A percentile compares a stretch with the other conserved stretches of the same genome.
Conservation (phyloP, 2,888 invertebrate species). For the Hypercompe scribonia region DNA sequence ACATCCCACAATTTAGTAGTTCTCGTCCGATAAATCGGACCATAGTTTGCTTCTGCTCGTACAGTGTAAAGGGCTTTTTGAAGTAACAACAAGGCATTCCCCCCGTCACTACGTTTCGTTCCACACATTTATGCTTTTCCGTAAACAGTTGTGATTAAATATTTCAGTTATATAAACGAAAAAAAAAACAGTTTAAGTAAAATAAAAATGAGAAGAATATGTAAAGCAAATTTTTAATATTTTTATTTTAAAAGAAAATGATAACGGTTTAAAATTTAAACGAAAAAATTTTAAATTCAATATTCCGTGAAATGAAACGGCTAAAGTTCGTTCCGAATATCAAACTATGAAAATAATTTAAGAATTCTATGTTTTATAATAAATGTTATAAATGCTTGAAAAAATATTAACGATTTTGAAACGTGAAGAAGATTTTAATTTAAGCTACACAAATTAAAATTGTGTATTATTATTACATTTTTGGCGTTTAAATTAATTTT, state of each 20-base stretch:
- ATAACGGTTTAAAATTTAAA: neutral
- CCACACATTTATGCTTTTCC: neutral
- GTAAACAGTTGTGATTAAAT: neutral
- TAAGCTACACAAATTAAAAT: neutral
- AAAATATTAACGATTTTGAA: neutral
- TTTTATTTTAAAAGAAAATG: neutral
- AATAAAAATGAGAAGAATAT: neutral
- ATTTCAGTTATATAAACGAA: neutral
- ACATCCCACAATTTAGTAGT: neutral
- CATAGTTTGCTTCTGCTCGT: neutral
- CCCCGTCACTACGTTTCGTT: slow-evolving; percentile 3
- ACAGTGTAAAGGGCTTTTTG: neutral
- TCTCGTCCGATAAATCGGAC: neutral
- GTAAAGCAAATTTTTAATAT: neutral
- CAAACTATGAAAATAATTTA: neutral
- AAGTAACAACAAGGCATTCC: neutral
- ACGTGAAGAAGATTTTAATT: neutral
- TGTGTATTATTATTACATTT: neutral
- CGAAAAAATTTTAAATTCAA: neutral
- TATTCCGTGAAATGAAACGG: neutral
- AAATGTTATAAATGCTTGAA: too few species aligned
- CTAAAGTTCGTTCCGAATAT: neutral
- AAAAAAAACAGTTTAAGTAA: neutral
- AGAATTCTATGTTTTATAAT: too few species aligned
- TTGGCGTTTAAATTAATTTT: neutral